Conservation (phyloP, 2,888 invertebrate genomes). For the Criorhina ranunculi region DNA sequence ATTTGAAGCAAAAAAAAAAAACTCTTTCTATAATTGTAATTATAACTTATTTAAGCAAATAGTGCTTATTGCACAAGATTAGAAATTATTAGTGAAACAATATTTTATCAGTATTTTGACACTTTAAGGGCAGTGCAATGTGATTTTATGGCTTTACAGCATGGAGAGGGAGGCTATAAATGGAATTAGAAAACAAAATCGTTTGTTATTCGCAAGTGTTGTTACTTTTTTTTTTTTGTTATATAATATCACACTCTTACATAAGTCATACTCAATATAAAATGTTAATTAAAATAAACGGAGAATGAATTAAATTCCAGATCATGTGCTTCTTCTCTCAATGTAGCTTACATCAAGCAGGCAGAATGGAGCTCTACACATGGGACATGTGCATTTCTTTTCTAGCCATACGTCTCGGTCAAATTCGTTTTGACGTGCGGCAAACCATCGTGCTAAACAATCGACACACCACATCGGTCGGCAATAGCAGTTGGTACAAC, state of each 20-base stretch:
- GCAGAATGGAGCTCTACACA: constrained; percentile 94
- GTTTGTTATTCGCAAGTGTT: constrained; percentile 25
- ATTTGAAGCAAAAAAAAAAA: not conserved
- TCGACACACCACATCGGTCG: constrained; percentile 95
- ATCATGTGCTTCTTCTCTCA: constrained; percentile 65
- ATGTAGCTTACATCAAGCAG: constrained; percentile 91
- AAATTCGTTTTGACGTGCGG: constrained; percentile 90
- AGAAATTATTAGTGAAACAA: constrained; percentile 20
- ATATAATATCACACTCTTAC: constrained; percentile 70
- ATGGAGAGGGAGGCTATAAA: constrained; percentile 34
- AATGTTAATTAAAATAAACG: constrained; percentile 49
- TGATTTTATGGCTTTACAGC: constrained; percentile 57
- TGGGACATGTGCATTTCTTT: constrained; percentile 94
- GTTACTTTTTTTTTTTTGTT: constrained; percentile 43
- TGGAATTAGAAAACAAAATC: constrained; percentile 19
- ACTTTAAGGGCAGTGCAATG: constrained; percentile 50
- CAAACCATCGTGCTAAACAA: constrained; percentile 95
- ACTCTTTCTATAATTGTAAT: constrained; percentile 7
- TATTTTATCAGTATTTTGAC: constrained; percentile 43
- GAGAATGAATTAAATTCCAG: constrained; percentile 27
- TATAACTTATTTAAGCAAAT: constrained; percentile 23
- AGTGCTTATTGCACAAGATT: constrained; percentile 24
- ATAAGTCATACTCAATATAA: constrained; percentile 64
- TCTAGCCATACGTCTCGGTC: constrained; percentile 91
- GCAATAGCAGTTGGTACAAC: constrained; percentile 87